Evolutionary conservation across 2,888 invertebrate species (phyloP).

Genomic region (Mamestra brassicae): DNA sequence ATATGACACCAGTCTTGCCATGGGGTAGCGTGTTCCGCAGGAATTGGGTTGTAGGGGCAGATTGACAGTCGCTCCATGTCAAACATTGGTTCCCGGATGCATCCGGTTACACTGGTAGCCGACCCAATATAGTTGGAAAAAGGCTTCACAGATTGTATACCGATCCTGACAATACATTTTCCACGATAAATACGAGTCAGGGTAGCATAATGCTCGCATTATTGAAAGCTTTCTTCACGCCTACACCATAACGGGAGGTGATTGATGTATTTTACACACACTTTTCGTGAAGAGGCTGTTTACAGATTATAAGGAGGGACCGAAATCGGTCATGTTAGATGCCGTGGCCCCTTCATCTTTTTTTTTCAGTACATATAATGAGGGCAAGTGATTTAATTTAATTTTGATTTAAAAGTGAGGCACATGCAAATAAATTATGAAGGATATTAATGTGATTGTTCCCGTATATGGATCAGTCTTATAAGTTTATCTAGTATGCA

Average conservation of each 20-base stretch:
- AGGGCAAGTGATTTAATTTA: neutral
- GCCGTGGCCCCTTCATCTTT: neutral
- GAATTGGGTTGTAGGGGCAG: too few relatives aligned
- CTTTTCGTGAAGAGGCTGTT: neutral
- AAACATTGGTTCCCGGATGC: neutral
- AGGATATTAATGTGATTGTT: neutral
- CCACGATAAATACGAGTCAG: neutral
- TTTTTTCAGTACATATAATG: neutral
- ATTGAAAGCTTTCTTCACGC: constrained; percentile 1
- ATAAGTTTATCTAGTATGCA: neutral
- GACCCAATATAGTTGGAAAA: neutral
- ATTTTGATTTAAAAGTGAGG: neutral
- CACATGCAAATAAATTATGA: neutral
- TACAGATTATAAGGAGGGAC: constrained; percentile 8
- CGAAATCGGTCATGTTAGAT: neutral
- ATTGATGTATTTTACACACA: constrained; percentile 6
- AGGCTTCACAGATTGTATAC: neutral
- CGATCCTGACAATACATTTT: neutral
- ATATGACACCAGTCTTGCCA: too few relatives aligned
- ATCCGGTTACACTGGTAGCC: neutral
- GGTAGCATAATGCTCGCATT: neutral
- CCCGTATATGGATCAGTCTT: neutral
- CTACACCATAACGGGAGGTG: neutral
- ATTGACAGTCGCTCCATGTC: neutral
- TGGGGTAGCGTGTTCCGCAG: too few relatives aligned